These are phyloP conservation scores for Momotus momota DNA, from an alignment of 2,797 vertebrate genomes.

Conservation along the genomic window DNA sequence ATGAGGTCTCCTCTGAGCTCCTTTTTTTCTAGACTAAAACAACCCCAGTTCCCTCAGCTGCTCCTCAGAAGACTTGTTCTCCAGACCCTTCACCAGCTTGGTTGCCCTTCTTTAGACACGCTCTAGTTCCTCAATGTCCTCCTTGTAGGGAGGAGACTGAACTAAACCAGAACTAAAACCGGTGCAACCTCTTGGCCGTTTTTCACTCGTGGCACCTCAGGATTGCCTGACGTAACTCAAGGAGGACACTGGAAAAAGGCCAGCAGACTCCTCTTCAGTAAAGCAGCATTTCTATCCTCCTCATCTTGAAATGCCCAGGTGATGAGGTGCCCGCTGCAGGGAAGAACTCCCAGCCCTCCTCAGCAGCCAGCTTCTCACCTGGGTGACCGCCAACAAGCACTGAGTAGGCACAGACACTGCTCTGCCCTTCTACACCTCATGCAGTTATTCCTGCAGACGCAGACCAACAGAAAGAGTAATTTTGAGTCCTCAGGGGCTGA, in stretches of 20 bases:
- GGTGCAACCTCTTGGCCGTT: neutral
- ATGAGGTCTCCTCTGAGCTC: too few relatives aligned
- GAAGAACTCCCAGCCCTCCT: neutral
- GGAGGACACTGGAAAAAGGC: neutral
- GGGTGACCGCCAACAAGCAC: fast-evolving
- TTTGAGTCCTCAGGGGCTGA: neutral
- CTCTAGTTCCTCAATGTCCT: too few relatives aligned
- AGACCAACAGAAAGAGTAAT: neutral
- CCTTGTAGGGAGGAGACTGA: too few relatives aligned
- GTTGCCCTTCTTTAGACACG: too few relatives aligned
- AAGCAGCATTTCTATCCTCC: neutral
- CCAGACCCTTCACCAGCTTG: too few relatives aligned
- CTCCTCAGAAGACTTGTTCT: too few relatives aligned
- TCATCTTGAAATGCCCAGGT: neutral
- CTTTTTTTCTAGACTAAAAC: too few relatives aligned
- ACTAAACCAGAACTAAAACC: neutral
- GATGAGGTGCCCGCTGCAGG: neutral
- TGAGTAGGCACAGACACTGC: fast-evolving
- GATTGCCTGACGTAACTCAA: neutral
- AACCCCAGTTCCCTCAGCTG: too few relatives aligned
- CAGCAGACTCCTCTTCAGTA: neutral
- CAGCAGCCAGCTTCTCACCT: neutral
- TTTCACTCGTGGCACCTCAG: neutral
- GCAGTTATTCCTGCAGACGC: neutral
- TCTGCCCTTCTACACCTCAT: neutral